Conservation (phyloP, 1,140 invertebrate species). For the fruit fly (Drosophila melanogaster) region Release_6_plus_ISO1_MT NT_033779.5:14111501-14112000, state of each 20-base stretch:
- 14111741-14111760: slow-evolving; percentile 36
- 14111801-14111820: slow-evolving; percentile 81
- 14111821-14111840: slow-evolving; percentile 62
- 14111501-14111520: neutral
- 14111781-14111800: slow-evolving; percentile 68
- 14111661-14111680: slow-evolving; percentile 49
- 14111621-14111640: neutral
- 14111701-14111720: slow-evolving; percentile 1
- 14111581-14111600: slow-evolving; percentile 30
- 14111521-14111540: neutral
- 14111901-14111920: slow-evolving; percentile 14
- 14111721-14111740: slow-evolving; percentile 26
- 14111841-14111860: slow-evolving; percentile 74
- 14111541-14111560: neutral
- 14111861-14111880: slow-evolving; percentile 82
- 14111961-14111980: slow-evolving; percentile 67
- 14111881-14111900: slow-evolving; percentile 25
- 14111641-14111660: neutral
- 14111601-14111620: slow-evolving; percentile 27
- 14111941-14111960: slow-evolving; percentile 23
- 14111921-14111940: slow-evolving; percentile 14
- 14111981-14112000: slow-evolving; percentile 53
- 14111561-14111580: neutral
- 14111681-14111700: slow-evolving; percentile 17
- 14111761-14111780: slow-evolving; percentile 34